These are phyloP conservation scores for Sebastes fasciatus DNA, from an alignment of 2,113 vertebrate species.

Conservation along the genomic window DNA sequence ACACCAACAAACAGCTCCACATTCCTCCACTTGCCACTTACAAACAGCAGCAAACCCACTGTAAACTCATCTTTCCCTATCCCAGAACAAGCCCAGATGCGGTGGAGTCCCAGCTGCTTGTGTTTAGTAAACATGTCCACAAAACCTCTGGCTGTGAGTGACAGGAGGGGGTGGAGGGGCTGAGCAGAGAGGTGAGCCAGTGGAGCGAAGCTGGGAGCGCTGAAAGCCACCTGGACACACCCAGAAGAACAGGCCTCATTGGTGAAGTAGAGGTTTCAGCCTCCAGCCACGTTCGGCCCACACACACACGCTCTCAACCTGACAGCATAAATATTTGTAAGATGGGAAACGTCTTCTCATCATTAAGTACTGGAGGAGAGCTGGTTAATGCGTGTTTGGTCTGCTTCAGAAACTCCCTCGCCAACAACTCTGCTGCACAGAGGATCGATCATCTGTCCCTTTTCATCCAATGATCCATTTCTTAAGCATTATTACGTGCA, in stretches of 20 bases:
- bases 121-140: slow-evolving; percentile 83
- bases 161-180: neutral
- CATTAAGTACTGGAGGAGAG: slow-evolving; percentile 30
- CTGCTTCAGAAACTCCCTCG: slow-evolving; percentile 28
- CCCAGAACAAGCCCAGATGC: slow-evolving; percentile 66
- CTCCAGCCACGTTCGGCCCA: slow-evolving; percentile 24
- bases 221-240: slow-evolving; percentile 72
- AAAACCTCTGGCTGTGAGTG: slow-evolving; percentile 53
- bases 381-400: slow-evolving; percentile 55
- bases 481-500: neutral
- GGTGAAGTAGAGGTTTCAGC: slow-evolving; percentile 30
- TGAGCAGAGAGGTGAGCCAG: slow-evolving; percentile 37
- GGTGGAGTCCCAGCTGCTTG: slow-evolving; percentile 71
- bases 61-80: slow-evolving; percentile 51
- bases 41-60: slow-evolving; percentile 57
- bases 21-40: slow-evolving; percentile 24
- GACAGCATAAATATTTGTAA: slow-evolving; percentile 71
- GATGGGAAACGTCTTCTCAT: slow-evolving; percentile 38
- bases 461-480: slow-evolving; percentile 5
- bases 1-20: neutral
- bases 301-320: slow-evolving; percentile 22
- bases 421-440: neutral
- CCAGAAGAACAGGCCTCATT: slow-evolving; percentile 35
- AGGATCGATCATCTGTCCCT: slow-evolving; percentile 10
- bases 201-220: slow-evolving; percentile 43